These are phyloP conservation scores for Papilio elwesi DNA, from an alignment of 2,888 invertebrate species.

Conservation along the genomic window DNA sequence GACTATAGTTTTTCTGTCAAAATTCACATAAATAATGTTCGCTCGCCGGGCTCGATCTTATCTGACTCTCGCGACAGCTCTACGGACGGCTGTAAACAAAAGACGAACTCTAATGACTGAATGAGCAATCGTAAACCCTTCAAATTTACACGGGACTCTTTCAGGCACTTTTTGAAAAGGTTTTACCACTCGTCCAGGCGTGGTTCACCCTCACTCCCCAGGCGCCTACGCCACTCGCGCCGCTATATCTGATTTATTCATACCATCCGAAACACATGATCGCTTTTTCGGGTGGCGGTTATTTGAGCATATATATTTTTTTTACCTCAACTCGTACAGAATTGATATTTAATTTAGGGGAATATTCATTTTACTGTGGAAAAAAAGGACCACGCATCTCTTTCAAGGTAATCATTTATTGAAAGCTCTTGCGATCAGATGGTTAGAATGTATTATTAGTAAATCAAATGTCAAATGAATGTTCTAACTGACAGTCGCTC, in stretches of 20 bases:
- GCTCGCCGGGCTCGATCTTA: conserved; percentile 72
- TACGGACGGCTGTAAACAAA: conserved; percentile 78
- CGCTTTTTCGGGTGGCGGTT: conserved; percentile 68
- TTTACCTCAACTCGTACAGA: conserved; percentile 59
- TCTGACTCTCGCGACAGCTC: conserved; percentile 68
- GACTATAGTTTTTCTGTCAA: conserved; percentile 71
- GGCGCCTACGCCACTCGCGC: conserved; percentile 72
- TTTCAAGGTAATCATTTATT: conserved; percentile 43
- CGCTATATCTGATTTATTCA: conserved; percentile 81
- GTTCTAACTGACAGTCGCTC: too few relatives aligned
- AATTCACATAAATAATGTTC: conserved; percentile 82
- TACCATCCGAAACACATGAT: conserved; percentile 80
- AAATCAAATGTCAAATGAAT: background rate
- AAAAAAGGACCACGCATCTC: conserved; percentile 34
- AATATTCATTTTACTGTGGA: conserved; percentile 47
- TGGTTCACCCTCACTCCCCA: conserved; percentile 63
- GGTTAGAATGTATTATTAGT: conserved; percentile 25
- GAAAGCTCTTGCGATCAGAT: conserved; percentile 41
- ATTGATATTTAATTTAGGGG: conserved; percentile 57
- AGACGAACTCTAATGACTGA: conserved; percentile 78
- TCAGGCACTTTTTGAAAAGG: conserved; percentile 76
- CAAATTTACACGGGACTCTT: conserved; percentile 80
- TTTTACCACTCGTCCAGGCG: conserved; percentile 75
- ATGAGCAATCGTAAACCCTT: conserved; percentile 80
- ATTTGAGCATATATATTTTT: conserved; percentile 57